Base-by-base conservation (phyloP, 2,113 vertebrate species). In the Lepidothrix coronata region DNA sequence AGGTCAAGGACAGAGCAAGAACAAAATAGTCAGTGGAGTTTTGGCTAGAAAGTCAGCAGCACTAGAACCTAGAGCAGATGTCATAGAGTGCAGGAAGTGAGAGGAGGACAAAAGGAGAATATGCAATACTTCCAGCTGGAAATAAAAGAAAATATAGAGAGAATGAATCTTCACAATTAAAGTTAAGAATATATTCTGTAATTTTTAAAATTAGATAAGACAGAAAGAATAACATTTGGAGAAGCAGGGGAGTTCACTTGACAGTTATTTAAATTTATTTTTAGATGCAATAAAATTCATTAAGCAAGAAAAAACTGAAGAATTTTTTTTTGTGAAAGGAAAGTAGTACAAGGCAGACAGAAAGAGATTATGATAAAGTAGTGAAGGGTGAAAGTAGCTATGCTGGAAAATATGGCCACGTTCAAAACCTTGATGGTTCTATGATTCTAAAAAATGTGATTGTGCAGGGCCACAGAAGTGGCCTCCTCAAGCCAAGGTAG, bases 41-140 rank as follows among this genome's bases (percentile, higher is more conserved):
- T 87, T 85, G 70, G 11, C 28, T 61, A n/a, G 78, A 86, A 63
- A 25, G 13, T 58, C 31, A 74, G 41, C 48, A 78, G 4, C n/a
- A 31, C 13, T 41, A 33, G 3, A 59, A 74, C 41, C 4, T 78
- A 67, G 33, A 58, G 23, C 16, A 63, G 73, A 61, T 61, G 8
- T 33, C 0, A 0, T 28, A 61, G 16, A 20, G 4, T 52, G 3
- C 8, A 57, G 49, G 70, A 79, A 91, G 10, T 1, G 1, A 74
- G 39, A 5, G 9, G 14, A 37, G 15, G 12, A 21, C 55, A 86
- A 67, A n/a, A 84, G 15, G 8, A 85, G 30, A 75, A 37, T 59
- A 25, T 37, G 23, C n/a, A 25, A 17, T 59, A 17, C 16, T 59
- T 59, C 58, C n/a, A 59, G 6, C 5, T 51, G 55, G 31, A 83